Percentiles rank a stretch among this genome's conserved stretches.
Conservation (phyloP, 2,888 invertebrate genomes). For the Drosophila recens region DNA sequence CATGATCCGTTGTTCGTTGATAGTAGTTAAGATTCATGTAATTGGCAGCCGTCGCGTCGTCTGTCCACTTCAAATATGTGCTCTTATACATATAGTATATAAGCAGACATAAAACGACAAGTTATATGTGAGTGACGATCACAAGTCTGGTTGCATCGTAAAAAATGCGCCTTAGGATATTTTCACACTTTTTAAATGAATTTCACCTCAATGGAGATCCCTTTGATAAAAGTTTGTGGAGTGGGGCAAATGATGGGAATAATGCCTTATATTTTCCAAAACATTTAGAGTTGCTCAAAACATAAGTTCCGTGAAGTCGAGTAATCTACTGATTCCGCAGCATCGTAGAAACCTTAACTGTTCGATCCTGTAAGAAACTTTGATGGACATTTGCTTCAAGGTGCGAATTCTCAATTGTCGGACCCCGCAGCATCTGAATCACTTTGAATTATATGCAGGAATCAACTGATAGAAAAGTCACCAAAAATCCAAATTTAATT, state of each 20-base stretch:
- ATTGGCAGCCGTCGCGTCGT: conserved; percentile 2
- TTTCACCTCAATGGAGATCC: background rate
- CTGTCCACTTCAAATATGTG: conserved; percentile 8
- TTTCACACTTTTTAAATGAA: background rate
- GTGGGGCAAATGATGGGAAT: background rate
- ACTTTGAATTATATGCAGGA: too few species aligned
- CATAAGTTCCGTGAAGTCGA: too few species aligned
- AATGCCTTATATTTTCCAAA: too few species aligned
- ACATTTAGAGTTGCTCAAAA: too few species aligned
- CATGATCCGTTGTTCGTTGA: conserved; percentile 24
- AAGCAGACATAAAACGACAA: conserved; percentile 23
- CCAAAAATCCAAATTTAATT: too few species aligned
- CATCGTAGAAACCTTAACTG: too few species aligned
- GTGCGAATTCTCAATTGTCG: too few species aligned
- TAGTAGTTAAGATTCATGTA: conserved; percentile 20
- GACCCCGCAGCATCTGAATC: too few species aligned
- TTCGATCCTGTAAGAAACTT: background rate
- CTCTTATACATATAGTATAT: background rate
- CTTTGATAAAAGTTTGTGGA: background rate
- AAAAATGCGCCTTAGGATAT: background rate
- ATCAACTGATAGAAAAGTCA: too few species aligned
- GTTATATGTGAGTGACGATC: conserved; percentile 7
- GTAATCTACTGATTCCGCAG: too few species aligned
- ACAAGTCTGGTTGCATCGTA: background rate
- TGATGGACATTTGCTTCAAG: background rate